A percentile compares a stretch with the other conserved stretches of the same genome.
phyloP scores from a whole-genome alignment of 2,888 invertebrate genomes.

The Acheta domesticus region DNA sequence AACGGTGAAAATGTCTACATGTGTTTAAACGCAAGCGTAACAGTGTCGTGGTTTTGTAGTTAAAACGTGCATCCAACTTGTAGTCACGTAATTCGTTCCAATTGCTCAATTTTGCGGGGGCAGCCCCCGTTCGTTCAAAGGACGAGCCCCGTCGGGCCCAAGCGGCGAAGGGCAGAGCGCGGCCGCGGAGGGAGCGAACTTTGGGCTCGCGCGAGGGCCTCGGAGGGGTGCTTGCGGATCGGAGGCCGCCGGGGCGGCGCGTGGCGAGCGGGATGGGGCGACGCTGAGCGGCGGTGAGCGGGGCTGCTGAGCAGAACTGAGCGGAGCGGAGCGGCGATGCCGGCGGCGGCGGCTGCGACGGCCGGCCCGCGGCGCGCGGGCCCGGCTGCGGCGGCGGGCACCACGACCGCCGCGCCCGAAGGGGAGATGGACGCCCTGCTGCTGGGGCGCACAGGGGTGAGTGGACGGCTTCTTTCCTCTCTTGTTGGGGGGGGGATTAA shows the following conservation, averaged over 20 bases:
- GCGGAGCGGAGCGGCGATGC: neutral
- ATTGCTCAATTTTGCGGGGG: too few species aligned
- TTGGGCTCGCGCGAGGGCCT: too few species aligned
- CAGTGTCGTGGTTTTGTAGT: too few species aligned
- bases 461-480: neutral
- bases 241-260: neutral
- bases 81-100: too few species aligned
- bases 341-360: neutral
- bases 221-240: neutral
- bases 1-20: too few species aligned
- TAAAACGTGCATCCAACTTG: too few species aligned
- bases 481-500: too few species aligned
- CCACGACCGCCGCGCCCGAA: neutral
- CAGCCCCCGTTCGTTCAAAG: too few species aligned
- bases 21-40: too few species aligned
- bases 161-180: too few species aligned
- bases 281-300: neutral
- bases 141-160: too few species aligned
- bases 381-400: neutral
- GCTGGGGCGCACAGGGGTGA: neutral
- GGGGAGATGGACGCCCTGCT: neutral
- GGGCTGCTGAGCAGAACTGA: neutral
- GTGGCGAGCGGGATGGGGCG: neutral
- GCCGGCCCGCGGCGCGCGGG: neutral
- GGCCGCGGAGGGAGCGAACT: too few species aligned